Base-by-base conservation (phyloP, 2,113 vertebrate species). In the Ginglymostoma cirratum region DNA sequence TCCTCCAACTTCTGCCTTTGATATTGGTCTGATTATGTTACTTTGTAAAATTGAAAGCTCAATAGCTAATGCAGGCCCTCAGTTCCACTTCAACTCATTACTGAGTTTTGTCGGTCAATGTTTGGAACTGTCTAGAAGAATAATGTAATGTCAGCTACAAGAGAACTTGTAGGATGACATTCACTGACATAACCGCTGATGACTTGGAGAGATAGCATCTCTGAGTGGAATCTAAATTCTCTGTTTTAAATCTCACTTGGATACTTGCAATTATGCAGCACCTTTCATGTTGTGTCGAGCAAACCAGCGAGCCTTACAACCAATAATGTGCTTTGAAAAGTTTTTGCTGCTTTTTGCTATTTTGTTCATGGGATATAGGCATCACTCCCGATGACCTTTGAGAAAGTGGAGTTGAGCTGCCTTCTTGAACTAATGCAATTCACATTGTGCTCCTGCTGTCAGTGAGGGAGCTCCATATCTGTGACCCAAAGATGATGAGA, bases 31-130 rank as follows among this genome's bases (percentile, higher is more conserved):
- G 12, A 90, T 90, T 90, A 52, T 23, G 52, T 52, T 90, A n/a
- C 10, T 90, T 90, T 34, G 52, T 90, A 61, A 83, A 83, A 90
- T 90, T 61, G 48, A 90, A 90, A 90, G 87, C 87, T 55, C 45
- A 55, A 5, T 5, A 27, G 52, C 45, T 61, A 48, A 52, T 61
- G 52, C 52, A 90, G 38, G 15, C 87, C 52, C 55, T 6, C 87
- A 61, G 52, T 48, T 61, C 55, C 87, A 61, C 52, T 30, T 90
- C 87, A 61, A 12, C 87, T 90, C 24, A 6, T 90, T 90, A 19
- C 34, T 34, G 52, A 61, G 24, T 30, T 65, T 61, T 61, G 27
- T 61, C 12, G 24, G 27, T 52, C 55, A 27, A 17, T 61, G 61
- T 5, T 34, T 61, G 30, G 52, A 90, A 52, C 52, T 65, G 24